A percentile compares a stretch with the other conserved stretches of the same genome.
phyloP scores from a whole-genome alignment of 2,888 invertebrate species.

The Lithodes maja region DNA sequence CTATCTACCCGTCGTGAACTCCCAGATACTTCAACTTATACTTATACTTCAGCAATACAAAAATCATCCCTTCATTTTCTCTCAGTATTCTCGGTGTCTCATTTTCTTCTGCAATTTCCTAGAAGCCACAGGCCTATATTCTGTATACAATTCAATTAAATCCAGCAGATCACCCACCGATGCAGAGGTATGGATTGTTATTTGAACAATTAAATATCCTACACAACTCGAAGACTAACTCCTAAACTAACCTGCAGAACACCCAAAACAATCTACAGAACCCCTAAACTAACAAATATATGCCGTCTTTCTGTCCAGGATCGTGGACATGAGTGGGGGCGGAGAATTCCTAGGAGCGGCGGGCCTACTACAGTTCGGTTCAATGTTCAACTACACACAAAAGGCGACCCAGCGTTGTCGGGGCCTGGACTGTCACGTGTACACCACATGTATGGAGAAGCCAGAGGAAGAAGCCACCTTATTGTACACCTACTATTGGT shows the following conservation, averaged over 20 bases:
- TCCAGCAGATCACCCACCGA: too few species aligned
- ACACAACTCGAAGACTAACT: too few species aligned
- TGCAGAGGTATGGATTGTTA: too few species aligned
- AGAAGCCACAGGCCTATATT: too few species aligned
- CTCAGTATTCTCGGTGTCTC: too few species aligned
- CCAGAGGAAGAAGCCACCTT: slow-evolving; percentile 28
- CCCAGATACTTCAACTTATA: too few species aligned
- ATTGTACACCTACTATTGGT: slow-evolving; percentile 49
- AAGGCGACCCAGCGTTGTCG: slow-evolving; percentile 4
- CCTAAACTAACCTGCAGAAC: not conserved
- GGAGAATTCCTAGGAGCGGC: slow-evolving; percentile 43
- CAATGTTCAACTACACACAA: slow-evolving; percentile 44
- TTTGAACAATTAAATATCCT: too few species aligned
- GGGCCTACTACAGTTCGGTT: slow-evolving; percentile 40
- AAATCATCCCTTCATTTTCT: too few species aligned
- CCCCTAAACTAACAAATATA: not conserved
- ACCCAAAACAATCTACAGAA: not conserved
- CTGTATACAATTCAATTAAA: too few species aligned
- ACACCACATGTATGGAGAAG: slow-evolving; percentile 29
- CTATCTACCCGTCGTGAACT: too few species aligned
- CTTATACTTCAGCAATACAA: too few species aligned
- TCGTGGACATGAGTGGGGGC: slow-evolving; percentile 11
- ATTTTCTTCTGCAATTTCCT: too few species aligned
- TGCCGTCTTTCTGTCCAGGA: slow-evolving; percentile 4
- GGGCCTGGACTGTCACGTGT: slow-evolving; percentile 40